Percentiles rank a stretch among this genome's conserved stretches.
Evolutionary conservation across 2,888 invertebrate species (phyloP).

Genomic region (Pristionchus japonicus): DNA sequence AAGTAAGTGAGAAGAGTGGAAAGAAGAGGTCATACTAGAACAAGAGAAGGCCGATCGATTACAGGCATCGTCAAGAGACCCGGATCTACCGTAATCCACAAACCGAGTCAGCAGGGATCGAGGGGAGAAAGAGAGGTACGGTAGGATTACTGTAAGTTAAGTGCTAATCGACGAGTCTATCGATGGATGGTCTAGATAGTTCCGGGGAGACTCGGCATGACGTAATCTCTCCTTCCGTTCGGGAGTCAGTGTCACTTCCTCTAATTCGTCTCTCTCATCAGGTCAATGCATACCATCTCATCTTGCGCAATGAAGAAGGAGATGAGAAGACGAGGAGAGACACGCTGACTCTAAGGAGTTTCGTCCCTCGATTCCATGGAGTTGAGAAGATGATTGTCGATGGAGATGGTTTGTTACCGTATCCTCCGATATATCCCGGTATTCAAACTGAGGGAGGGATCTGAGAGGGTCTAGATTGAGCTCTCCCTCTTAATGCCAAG

Average conservation of each 20-base stretch:
- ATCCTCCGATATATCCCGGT: not conserved
- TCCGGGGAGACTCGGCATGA: not conserved
- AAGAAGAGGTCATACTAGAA: slow-evolving; percentile 2
- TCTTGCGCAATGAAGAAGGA: slow-evolving; percentile 17
- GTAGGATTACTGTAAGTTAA: not conserved
- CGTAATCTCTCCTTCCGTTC: not conserved
- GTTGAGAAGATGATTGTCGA: slow-evolving; percentile 53
- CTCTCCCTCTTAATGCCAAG: not conserved
- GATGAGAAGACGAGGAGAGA: slow-evolving; percentile 49
- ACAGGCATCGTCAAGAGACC: slow-evolving; percentile 69
- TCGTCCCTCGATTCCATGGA: slow-evolving; percentile 55
- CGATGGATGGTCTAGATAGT: not conserved
- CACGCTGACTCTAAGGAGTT: slow-evolving; percentile 42
- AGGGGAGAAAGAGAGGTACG: slow-evolving; percentile 69
- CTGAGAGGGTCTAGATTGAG: not conserved
- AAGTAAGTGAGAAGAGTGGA: slow-evolving; percentile 24
- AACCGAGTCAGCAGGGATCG: slow-evolving; percentile 66
- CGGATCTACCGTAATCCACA: slow-evolving; percentile 62
- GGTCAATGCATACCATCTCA: slow-evolving; percentile 34
- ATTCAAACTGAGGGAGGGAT: not conserved
- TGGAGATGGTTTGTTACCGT: slow-evolving; percentile 53
- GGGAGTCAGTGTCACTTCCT: slow-evolving; percentile 28
- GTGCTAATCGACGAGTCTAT: not conserved
- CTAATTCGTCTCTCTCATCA: slow-evolving; percentile 34
- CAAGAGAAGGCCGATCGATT: slow-evolving; percentile 47